These are phyloP conservation scores for Lithobates sylvaticus DNA, from an alignment of 2,797 vertebrate genomes.

Conservation along the genomic window DNA sequence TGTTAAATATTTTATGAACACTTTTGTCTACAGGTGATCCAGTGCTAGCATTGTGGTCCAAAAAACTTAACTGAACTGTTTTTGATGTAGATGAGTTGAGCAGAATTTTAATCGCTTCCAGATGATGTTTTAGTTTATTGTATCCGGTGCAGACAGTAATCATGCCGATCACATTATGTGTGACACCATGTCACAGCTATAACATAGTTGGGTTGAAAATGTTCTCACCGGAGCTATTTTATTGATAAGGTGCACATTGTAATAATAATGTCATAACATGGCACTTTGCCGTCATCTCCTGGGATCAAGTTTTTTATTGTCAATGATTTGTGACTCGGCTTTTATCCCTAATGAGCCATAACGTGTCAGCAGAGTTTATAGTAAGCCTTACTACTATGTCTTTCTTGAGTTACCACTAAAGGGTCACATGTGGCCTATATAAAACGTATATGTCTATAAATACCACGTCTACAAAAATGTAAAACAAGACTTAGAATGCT, in stretches of 20 bases:
- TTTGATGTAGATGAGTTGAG: background rate
- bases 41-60: background rate
- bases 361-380: background rate
- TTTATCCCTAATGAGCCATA: background rate
- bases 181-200: background rate
- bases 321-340: background rate
- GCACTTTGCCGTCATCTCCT: background rate
- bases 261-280: background rate
- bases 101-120: constrained; percentile 5
- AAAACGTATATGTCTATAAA: constrained; percentile 20
- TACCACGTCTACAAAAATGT: background rate
- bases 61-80: background rate
- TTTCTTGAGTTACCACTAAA: constrained; percentile 1
- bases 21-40: background rate
- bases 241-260: constrained; percentile 3
- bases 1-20: too few relatives aligned
- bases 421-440: constrained; percentile 42
- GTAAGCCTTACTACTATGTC: background rate
- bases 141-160: background rate
- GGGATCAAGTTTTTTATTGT: background rate
- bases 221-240: background rate
- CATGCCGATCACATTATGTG: constrained; percentile 22
- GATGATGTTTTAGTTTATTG: background rate
- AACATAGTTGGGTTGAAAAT: background rate
- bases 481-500: background rate